Conservation (phyloP, 2,113 vertebrate species). For the Parus major region DNA sequence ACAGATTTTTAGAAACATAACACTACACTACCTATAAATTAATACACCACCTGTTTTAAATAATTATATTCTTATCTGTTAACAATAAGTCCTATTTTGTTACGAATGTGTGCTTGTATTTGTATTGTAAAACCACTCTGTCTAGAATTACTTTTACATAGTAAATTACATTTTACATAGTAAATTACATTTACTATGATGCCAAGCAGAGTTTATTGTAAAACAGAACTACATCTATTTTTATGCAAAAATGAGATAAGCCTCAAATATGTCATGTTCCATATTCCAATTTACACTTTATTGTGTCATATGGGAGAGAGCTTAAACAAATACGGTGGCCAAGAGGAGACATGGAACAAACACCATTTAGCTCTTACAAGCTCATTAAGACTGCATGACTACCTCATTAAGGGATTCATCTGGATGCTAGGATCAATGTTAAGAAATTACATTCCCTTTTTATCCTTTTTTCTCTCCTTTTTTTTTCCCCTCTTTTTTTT, state of each 20-base stretch:
- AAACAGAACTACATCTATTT: not conserved
- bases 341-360: not conserved
- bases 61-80: not conserved
- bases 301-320: not conserved
- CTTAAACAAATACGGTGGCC: not conserved
- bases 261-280: not conserved
- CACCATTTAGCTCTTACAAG: not conserved
- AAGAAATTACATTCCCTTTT: not conserved
- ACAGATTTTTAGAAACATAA: not conserved
- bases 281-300: not conserved
- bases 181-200: not conserved
- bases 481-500: fast-evolving
- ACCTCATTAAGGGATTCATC: not conserved
- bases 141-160: not conserved
- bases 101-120: not conserved
- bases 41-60: not conserved
- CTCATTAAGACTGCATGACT: not conserved
- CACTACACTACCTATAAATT: not conserved
- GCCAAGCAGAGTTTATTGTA: not conserved
- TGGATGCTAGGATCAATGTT: not conserved
- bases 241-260: not conserved
- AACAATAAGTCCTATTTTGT: not conserved
- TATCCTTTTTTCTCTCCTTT: not conserved
- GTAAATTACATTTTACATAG: too few species aligned
- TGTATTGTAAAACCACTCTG: not conserved